These are phyloP conservation scores for Nannoperca obscura DNA, from an alignment of 2,797 vertebrate genomes.

Conservation along the genomic window DNA sequence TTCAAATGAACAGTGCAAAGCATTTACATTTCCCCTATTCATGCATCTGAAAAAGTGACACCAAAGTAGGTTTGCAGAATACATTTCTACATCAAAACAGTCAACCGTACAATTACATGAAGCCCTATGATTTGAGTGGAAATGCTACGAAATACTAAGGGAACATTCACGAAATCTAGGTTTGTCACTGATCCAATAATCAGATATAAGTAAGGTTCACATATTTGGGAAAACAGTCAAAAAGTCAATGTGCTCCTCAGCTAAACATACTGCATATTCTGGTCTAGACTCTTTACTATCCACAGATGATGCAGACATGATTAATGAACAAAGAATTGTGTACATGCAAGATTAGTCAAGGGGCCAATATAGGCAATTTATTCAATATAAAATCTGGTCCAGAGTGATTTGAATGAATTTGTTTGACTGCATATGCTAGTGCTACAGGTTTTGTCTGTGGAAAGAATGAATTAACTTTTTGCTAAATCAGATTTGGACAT, in stretches of 20 bases:
- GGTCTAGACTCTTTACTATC: background rate
- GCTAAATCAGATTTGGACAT: background rate
- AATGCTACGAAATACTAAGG: slow-evolving; percentile 58
- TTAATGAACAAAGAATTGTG: slow-evolving; percentile 31
- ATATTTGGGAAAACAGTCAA: slow-evolving; percentile 60
- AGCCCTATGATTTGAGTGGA: slow-evolving; percentile 42
- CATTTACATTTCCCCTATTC: slow-evolving; percentile 42
- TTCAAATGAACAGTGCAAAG: slow-evolving; percentile 42
- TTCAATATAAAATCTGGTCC: slow-evolving; percentile 11
- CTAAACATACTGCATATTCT: slow-evolving; percentile 34
- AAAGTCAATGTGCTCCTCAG: slow-evolving; percentile 50
- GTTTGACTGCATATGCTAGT: slow-evolving; percentile 42
- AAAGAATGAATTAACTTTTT: slow-evolving; percentile 2
- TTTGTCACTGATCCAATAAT: slow-evolving; percentile 18
- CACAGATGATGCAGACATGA: slow-evolving; percentile 14
- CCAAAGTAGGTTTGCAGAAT: slow-evolving; percentile 26
- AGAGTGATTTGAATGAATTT: background rate
- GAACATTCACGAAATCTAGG: slow-evolving; percentile 56
- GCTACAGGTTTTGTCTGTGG: background rate
- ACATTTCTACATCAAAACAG: slow-evolving; percentile 53
- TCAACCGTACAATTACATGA: slow-evolving; percentile 18
- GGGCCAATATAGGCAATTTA: background rate
- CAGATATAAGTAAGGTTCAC: slow-evolving; percentile 45
- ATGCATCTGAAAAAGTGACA: slow-evolving; percentile 50
- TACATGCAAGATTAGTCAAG: slow-evolving; percentile 43